Base-by-base conservation (phyloP, 2,113 vertebrate species). In the Talpa occidentalis region DNA sequence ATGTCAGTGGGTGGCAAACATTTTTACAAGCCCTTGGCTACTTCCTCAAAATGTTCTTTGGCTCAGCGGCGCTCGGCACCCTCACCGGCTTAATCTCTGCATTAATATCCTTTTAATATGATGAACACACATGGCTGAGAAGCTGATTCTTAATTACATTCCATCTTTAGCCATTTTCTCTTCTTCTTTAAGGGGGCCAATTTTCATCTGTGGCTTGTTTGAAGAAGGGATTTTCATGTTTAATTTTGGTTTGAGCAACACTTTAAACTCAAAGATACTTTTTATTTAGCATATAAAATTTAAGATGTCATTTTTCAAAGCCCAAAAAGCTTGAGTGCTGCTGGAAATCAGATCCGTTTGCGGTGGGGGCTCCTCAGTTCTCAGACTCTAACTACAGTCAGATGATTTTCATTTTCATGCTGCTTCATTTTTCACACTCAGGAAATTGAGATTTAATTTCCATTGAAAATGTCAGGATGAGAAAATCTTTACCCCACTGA, bases 31-130 rank as follows among this genome's bases (percentile, higher is more conserved):
- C 99, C 2, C 97, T 99, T 86, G 98, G 98, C 70, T 99, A 99
- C 98, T 99, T 99, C 95, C 99, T 99, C 37, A 98, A 99, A 97
- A 99, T 99, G 99, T 99, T 99, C 97, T 99, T 99, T 42, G 99
- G 99, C 88, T 99, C 99, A 6, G 99, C 99, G 28, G 99, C 99
- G 0, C 98, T 99, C 44, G 99, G 99, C 97, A 99, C 99, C 0
- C 99, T 99, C 93, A 99, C 99, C 6, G 99, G 99, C 96, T 99
- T 99, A 96, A 99, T 99, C 98, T 99, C 99, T 66, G 99, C 99
- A 94, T 93, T 99, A 96, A 99, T 99, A 99, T 99, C 99, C 99
- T 98, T 98, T 98, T 89, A 40, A 79, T 72, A 10, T 35, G 56
- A 30, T 8, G 8, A 17, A 44, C 56, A 2, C 1, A 1, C 19